These are phyloP conservation scores for Nomada flava DNA, from an alignment of 2,888 invertebrate species.

Conservation along the genomic window DNA sequence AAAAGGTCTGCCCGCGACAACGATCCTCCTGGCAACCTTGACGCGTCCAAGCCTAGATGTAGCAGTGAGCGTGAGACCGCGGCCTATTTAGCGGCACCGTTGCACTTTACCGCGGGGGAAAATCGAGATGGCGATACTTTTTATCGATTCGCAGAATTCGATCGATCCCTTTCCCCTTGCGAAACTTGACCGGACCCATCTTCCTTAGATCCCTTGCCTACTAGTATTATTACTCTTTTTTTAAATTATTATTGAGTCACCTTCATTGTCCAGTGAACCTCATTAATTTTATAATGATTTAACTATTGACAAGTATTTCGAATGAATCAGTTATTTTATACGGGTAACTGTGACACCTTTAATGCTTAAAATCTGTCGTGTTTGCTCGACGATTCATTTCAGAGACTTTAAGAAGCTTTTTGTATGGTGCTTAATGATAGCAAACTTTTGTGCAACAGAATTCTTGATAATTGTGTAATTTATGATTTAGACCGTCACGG, in stretches of 20 bases:
- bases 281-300: too few relatives aligned
- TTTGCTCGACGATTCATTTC: too few relatives aligned
- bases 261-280: too few relatives aligned
- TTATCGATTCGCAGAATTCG: conserved; percentile 50
- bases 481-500: not conserved
- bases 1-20: conserved; percentile 60
- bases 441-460: too few relatives aligned
- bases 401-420: not conserved
- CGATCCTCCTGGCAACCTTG: conserved; percentile 64
- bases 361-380: too few relatives aligned
- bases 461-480: not conserved
- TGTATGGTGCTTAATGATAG: not conserved
- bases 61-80: conserved; percentile 55
- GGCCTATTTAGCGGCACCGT: conserved; percentile 54
- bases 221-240: not conserved
- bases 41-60: conserved; percentile 41
- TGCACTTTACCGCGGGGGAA: conserved; percentile 35
- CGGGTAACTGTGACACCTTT: too few relatives aligned
- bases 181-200: not conserved
- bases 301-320: too few relatives aligned
- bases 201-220: not conserved
- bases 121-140: conserved; percentile 56
- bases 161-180: conserved; percentile 24
- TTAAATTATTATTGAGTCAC: too few relatives aligned
- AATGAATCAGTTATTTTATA: too few relatives aligned